Evolutionary conservation across 2,888 invertebrate species (phyloP).

Genomic region (Polydesmus complanatus): DNA sequence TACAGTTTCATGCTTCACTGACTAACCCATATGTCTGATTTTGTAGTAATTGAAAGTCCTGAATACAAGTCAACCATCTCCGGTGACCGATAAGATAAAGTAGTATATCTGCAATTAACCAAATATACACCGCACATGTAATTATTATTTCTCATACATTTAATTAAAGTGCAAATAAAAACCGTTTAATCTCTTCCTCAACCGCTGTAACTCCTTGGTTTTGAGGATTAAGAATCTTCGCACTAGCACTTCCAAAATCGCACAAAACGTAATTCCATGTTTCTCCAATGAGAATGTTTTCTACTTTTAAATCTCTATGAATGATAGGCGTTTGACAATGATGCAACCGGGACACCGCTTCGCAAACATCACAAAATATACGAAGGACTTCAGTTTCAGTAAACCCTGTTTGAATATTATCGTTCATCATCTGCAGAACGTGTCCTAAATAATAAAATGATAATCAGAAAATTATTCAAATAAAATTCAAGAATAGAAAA

Average conservation of each 20-base stretch:
- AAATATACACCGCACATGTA: background rate
- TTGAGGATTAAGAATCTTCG: constrained; percentile 52
- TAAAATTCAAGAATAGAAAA: no score
- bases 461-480: no score
- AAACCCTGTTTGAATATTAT: constrained; percentile 55
- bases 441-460: constrained; percentile 45
- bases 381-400: constrained; percentile 60
- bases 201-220: constrained; percentile 51
- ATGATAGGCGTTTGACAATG: constrained; percentile 86
- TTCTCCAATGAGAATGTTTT: constrained; percentile 70
- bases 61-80: constrained; percentile 88
- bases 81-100: constrained; percentile 72
- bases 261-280: constrained; percentile 70
- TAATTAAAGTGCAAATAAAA: no score
- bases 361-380: constrained; percentile 83
- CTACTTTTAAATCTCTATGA: constrained; percentile 83
- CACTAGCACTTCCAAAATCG: constrained; percentile 90
- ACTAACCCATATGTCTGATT: constrained; percentile 72
- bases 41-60: constrained; percentile 66
- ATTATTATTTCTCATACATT: background rate
- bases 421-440: constrained; percentile 75
- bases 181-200: constrained; percentile 69
- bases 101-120: constrained; percentile 51
- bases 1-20: background rate
- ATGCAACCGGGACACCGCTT: constrained; percentile 77